Evolutionary conservation across 2,113 vertebrate genomes (phyloP).

Genomic region (Indicator maculatus): DNA sequence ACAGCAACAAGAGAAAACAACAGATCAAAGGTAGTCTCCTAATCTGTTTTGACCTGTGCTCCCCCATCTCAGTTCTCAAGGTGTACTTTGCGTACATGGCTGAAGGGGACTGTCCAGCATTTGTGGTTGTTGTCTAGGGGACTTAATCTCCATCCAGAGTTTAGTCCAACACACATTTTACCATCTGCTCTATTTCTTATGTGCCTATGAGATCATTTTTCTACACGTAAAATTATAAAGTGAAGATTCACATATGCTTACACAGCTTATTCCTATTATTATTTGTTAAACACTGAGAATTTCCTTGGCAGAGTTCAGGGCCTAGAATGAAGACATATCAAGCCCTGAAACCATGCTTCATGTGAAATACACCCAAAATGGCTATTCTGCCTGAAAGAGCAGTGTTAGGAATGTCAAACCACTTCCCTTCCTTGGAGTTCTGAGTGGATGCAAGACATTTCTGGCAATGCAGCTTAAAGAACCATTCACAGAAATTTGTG

Average conservation of each 20-base stretch:
- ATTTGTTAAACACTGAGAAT: conserved; percentile 49
- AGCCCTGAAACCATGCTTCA: conserved; percentile 25
- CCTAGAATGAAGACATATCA: conserved; percentile 28
- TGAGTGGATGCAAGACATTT: conserved; percentile 37
- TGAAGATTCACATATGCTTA: conserved; percentile 46
- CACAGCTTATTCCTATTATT: conserved; percentile 52
- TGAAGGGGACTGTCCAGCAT: background rate
- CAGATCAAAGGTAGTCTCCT: conserved; percentile 6
- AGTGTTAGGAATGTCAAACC: conserved; percentile 47
- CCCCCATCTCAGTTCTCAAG: background rate
- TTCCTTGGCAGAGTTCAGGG: conserved; percentile 23
- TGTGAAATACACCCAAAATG: conserved; percentile 49
- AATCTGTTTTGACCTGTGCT: conserved; percentile 15
- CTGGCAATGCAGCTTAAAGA: conserved; percentile 33
- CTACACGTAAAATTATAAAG: background rate
- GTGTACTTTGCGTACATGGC: background rate
- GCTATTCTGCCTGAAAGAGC: conserved; percentile 47
- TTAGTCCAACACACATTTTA: conserved; percentile 24
- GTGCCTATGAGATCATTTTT: conserved; percentile 31
- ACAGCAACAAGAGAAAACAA: background rate
- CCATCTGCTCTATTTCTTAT: conserved; percentile 39
- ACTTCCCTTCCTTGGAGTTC: conserved; percentile 55
- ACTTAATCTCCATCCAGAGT: background rate
- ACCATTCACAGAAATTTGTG: conserved; percentile 39
- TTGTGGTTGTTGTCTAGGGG: conserved; percentile 17